These are phyloP conservation scores for Hymenopus coronatus DNA, from an alignment of 2,888 invertebrate genomes.

Conservation along the genomic window DNA sequence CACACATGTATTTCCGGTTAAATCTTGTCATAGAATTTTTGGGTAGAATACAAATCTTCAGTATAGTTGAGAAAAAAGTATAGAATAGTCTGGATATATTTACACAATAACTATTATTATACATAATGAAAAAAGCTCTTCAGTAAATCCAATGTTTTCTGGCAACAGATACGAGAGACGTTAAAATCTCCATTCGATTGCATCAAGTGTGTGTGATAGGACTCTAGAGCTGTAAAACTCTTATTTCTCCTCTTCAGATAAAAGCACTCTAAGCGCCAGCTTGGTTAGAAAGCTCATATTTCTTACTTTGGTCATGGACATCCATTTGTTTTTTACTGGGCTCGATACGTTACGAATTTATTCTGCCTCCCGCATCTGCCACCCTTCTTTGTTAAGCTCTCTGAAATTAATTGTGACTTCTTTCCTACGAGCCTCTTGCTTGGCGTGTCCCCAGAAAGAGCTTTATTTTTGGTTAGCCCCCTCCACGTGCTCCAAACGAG, in stretches of 20 bases:
- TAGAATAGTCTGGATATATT: no score
- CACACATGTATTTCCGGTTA: no score
- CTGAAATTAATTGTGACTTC: not conserved
- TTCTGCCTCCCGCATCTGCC: not conserved
- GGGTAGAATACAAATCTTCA: no score
- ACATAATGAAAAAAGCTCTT: no score
- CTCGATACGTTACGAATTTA: not conserved
- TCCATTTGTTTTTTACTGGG: not conserved
- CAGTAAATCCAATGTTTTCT: no score
- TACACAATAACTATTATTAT: no score
- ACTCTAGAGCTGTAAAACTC: no score
- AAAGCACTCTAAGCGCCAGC: not conserved
- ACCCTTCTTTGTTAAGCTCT: not conserved
- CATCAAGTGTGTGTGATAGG: no score
- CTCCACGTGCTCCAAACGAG: not conserved
- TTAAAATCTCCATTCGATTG: no score
- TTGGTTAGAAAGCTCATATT: not conserved
- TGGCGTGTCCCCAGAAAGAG: not conserved
- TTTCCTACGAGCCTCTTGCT: not conserved
- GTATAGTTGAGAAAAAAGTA: no score
- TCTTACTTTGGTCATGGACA: not conserved
- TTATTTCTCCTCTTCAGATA: not conserved
- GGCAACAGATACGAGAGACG: no score
- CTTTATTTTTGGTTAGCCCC: constrained; percentile 1
- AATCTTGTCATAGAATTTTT: no score